A percentile compares a stretch with the other conserved stretches of the same genome.
Evolutionary conservation across 1,140 invertebrate species (phyloP).

Genomic region (Panagrolaimus sp.): DNA sequence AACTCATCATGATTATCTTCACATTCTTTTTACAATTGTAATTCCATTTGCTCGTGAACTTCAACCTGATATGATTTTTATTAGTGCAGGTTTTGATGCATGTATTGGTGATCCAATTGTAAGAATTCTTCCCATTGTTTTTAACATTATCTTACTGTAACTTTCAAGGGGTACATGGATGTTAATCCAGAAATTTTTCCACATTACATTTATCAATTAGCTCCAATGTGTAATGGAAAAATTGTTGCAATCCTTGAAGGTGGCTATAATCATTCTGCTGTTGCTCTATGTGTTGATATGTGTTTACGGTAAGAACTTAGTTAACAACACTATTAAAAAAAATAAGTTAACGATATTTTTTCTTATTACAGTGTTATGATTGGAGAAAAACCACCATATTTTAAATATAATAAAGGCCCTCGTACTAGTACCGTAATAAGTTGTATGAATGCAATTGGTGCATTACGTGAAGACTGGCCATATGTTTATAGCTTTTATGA

Average conservation of each 20-base stretch:
- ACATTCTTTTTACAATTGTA: conserved; percentile 16
- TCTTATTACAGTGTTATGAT: no score
- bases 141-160: neutral
- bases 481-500: no score
- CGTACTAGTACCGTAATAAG: neutral
- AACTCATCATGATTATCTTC: conserved; percentile 67
- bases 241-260: neutral
- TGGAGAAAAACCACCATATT: neutral
- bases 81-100: conserved; percentile 91
- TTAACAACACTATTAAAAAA: no score
- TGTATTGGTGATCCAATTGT: conserved; percentile 24
- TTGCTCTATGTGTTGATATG: neutral
- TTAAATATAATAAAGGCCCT: neutral
- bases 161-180: conserved; percentile 10
- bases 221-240: conserved; percentile 9
- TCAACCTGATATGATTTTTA: conserved; percentile 83
- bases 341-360: no score
- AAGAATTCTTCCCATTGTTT: conserved; percentile 14
- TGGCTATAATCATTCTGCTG: conserved; percentile 1
- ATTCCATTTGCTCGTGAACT: conserved; percentile 80
- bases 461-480: no score
- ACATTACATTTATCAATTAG: conserved; percentile 19
- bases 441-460: no score
- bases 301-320: no score
- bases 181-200: conserved; percentile 18